phyloP scores from a whole-genome alignment of 2,113 vertebrate genomes.

The Sorex fumeus region DNA sequence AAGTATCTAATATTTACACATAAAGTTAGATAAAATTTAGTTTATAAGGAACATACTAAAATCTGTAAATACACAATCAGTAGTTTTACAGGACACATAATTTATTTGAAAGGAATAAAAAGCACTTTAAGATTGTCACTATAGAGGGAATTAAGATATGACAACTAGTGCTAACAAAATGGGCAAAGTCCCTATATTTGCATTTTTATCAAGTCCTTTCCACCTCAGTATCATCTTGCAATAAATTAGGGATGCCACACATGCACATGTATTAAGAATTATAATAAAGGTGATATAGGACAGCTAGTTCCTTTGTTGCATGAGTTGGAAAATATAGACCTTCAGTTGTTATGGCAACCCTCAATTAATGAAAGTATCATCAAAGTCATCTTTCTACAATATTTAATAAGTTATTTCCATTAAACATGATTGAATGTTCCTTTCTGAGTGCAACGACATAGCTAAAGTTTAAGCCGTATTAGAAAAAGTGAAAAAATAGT shows the following conservation, averaged over 20 bases:
- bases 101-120: too few species aligned
- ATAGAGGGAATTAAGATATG: slow-evolving; percentile 18
- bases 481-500: slow-evolving; percentile 61
- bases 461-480: slow-evolving; percentile 24
- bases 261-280: slow-evolving; percentile 71
- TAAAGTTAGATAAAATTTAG: neutral
- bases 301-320: slow-evolving; percentile 75
- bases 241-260: slow-evolving; percentile 65
- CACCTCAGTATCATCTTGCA: slow-evolving; percentile 59
- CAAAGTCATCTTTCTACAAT: slow-evolving; percentile 79
- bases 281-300: slow-evolving; percentile 73
- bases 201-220: slow-evolving; percentile 72
- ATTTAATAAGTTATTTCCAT: slow-evolving; percentile 74
- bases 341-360: slow-evolving; percentile 86
- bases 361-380: slow-evolving; percentile 85
- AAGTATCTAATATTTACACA: neutral
- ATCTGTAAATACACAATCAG: too few species aligned
- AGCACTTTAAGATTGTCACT: neutral
- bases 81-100: too few species aligned
- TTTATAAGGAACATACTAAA: too few species aligned
- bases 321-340: slow-evolving; percentile 62
- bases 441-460: slow-evolving; percentile 59
- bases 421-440: slow-evolving; percentile 66
- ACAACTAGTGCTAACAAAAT: slow-evolving; percentile 13
- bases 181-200: slow-evolving; percentile 43